Evolutionary conservation across 2,888 invertebrate genomes (phyloP).

Genomic region (Agrochola macilenta): DNA sequence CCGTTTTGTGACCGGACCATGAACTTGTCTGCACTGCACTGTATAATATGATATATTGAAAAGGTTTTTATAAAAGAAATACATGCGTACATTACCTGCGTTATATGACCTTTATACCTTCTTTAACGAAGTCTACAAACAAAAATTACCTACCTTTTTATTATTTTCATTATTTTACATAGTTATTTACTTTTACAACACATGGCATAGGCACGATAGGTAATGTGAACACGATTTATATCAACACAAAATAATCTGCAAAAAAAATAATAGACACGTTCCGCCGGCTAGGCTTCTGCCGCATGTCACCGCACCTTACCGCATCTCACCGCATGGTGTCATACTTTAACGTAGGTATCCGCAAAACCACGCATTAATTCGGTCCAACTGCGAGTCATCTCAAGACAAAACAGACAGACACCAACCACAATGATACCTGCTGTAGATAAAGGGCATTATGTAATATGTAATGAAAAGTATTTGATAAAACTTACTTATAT

Average conservation of each 20-base stretch:
- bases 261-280: neutral
- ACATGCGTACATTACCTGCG: neutral
- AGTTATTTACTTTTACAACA: neutral
- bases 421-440: neutral
- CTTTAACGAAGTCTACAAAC: neutral
- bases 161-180: neutral
- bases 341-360: conserved; percentile 3
- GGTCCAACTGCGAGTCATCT: neutral
- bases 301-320: neutral
- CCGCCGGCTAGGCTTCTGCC: no score
- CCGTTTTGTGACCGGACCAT: conserved; percentile 9
- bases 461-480: neutral
- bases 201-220: neutral
- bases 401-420: neutral
- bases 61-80: neutral
- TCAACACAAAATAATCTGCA: neutral
- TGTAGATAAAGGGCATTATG: neutral
- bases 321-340: neutral
- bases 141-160: neutral
- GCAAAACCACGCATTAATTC: neutral
- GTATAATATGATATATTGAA: conserved; percentile 6
- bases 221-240: neutral
- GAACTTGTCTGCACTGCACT: conserved; percentile 27
- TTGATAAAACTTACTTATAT: neutral
- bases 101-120: neutral